These are phyloP conservation scores for Lacerta bilineata DNA, from an alignment of 2,797 vertebrate genomes.

Conservation along the genomic window DNA sequence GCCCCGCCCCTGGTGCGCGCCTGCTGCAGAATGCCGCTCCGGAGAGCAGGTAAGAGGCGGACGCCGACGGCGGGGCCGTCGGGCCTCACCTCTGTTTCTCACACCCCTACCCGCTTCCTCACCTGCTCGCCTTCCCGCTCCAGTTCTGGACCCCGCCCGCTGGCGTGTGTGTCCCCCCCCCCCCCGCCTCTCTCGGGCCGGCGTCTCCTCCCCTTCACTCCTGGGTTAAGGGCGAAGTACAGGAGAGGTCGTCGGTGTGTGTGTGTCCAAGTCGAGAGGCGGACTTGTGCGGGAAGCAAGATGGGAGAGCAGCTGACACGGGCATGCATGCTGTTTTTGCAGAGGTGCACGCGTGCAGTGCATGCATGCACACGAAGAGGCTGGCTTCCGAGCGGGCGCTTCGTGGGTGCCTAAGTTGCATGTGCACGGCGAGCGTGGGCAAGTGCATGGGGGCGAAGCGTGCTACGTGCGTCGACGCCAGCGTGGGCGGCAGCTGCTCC, in stretches of 20 bases:
- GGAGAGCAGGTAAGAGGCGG: conserved; percentile 82
- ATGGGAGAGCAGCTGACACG: conserved; percentile 13
- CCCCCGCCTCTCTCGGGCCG: too few species aligned
- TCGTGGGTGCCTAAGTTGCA: not conserved
- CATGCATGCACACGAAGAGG: not conserved
- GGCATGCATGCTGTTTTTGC: not conserved
- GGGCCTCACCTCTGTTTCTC: not conserved
- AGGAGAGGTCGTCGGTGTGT: not conserved
- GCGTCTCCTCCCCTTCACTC: not conserved
- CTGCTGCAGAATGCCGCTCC: conserved; percentile 83
- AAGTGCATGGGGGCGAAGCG: not conserved
- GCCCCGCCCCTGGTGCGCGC: conserved; percentile 55
- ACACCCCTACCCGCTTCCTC: not conserved
- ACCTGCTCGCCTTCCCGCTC: not conserved
- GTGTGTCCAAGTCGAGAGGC: not conserved
- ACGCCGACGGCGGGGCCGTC: not conserved
- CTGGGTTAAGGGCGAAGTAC: not conserved
- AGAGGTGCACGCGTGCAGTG: too few species aligned
- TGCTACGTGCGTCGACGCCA: not conserved
- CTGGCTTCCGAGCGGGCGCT: not conserved
- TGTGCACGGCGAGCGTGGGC: not conserved
- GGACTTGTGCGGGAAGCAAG: not conserved
- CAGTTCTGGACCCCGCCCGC: not conserved
- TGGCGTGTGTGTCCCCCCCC: not conserved
- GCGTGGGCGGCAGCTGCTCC: not conserved